Conservation (phyloP, 2,113 vertebrate species). For the Pleuronectes platessa region DNA sequence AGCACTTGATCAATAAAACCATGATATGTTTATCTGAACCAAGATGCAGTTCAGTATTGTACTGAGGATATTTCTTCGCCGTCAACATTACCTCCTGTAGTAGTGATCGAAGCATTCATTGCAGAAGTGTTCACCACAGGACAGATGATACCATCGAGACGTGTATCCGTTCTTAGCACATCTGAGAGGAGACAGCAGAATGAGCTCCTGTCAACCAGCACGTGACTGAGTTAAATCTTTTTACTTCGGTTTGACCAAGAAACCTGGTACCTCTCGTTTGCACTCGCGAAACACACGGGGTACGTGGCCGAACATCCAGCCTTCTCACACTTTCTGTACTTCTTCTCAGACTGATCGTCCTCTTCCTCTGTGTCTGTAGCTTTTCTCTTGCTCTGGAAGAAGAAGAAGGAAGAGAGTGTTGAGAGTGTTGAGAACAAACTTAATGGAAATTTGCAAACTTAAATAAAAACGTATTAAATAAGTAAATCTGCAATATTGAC, state of each 20-base stretch:
- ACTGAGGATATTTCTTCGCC: not conserved
- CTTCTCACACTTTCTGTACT: constrained; percentile 98
- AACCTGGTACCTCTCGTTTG: constrained; percentile 89
- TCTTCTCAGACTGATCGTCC: constrained; percentile 93
- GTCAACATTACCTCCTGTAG: constrained; percentile 90
- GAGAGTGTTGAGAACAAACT: not conserved
- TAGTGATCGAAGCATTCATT: constrained; percentile 99
- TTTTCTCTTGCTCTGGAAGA: constrained; percentile 90
- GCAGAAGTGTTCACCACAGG: constrained; percentile 98
- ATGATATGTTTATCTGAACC: too few relatives aligned
- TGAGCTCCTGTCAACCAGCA: not conserved
- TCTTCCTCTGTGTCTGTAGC: constrained; percentile 90
- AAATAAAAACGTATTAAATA: too few relatives aligned
- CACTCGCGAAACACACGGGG: constrained; percentile 97
- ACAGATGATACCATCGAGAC: constrained; percentile 97
- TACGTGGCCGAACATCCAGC: constrained; percentile 93
- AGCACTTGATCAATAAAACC: not conserved
- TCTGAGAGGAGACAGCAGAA: constrained; percentile 74
- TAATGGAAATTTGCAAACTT: too few relatives aligned
- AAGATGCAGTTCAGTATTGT: not conserved
- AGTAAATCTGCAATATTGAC: too few relatives aligned
- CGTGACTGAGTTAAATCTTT: not conserved
- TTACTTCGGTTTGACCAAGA: not conserved
- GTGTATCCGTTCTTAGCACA: constrained; percentile 99
- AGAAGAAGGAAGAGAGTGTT: constrained; percentile 11